phyloP scores from a whole-genome alignment of 2,888 invertebrate genomes.

The Dugesia japonica region DNA sequence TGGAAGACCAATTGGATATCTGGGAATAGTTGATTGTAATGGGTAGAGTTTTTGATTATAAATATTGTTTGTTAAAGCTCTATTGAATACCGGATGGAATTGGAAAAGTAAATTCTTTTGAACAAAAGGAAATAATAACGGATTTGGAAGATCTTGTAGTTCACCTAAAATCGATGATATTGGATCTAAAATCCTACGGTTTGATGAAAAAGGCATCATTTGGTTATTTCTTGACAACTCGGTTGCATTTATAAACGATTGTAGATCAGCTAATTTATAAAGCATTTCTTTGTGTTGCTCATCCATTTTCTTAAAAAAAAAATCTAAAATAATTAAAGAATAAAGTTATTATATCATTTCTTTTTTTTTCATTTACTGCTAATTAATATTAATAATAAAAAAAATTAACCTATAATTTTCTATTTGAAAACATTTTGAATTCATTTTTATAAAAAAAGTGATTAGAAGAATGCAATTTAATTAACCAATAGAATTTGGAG shows the following conservation, averaged over 20 bases:
- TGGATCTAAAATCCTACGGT: neutral
- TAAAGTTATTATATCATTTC: neutral
- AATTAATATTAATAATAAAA: too few species aligned
- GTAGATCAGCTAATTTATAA: constrained; percentile 9
- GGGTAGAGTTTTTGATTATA: constrained; percentile 5
- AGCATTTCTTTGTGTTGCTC: neutral
- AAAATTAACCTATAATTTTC: neutral
- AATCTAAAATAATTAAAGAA: neutral
- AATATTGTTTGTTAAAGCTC: neutral
- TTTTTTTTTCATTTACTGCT: too few species aligned
- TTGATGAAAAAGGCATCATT: neutral
- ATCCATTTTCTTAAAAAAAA: constrained; percentile 20
- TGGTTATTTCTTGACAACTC: neutral
- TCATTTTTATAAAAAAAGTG: constrained; percentile 7
- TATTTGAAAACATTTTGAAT: neutral
- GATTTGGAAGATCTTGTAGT: neutral
- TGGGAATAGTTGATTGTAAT: neutral
- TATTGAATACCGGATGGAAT: neutral
- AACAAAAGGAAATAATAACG: neutral
- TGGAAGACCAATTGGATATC: constrained; percentile 6
- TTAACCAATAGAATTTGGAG: neutral
- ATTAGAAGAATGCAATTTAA: neutral
- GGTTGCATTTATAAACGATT: neutral
- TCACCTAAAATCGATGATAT: neutral
- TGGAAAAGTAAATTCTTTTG: neutral